phyloP scores from a whole-genome alignment of 1,140 invertebrate genomes.

The Heliconius himera region DNA sequence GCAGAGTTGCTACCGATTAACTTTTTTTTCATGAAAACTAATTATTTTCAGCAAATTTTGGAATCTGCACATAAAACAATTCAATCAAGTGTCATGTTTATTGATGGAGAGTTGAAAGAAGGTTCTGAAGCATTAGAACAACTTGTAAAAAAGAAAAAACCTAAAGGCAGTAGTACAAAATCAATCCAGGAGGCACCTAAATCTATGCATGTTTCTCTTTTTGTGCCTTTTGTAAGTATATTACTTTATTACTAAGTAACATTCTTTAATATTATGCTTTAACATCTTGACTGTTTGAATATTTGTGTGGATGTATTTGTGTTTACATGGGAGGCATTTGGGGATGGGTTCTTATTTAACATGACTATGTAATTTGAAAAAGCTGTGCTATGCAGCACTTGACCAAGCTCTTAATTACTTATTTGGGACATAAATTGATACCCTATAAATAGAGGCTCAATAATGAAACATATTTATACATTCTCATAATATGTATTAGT shows the following conservation, averaged over 20 bases:
- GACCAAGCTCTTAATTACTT: background rate
- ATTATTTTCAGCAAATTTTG: conserved; percentile 82
- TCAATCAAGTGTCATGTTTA: conserved; percentile 83
- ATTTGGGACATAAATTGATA: background rate
- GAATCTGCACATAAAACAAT: conserved; percentile 82
- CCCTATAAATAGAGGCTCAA: no score
- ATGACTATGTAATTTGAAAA: no score
- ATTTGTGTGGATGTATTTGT: no score
- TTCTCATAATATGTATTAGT: background rate
- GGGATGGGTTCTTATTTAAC: no score
- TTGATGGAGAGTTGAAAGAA: conserved; percentile 84
- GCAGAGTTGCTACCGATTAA: background rate
- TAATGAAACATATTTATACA: background rate
- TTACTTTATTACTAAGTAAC: background rate
- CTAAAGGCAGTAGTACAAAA: conserved; percentile 68
- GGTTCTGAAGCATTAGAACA: conserved; percentile 81
- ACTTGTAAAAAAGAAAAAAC: conserved; percentile 82
- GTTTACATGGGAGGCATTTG: no score
- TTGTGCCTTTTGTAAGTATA: conserved; percentile 86
- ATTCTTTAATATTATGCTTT: background rate
- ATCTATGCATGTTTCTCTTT: conserved; percentile 80
- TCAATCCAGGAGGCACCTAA: conserved; percentile 64
- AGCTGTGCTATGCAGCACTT: no score
- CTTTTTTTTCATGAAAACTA: background rate
- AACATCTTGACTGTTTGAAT: background rate